A percentile compares a stretch with the other conserved stretches of the same genome.
Conservation (phyloP, 2,797 vertebrate genomes). For the Monodelphis domestica region DNA sequence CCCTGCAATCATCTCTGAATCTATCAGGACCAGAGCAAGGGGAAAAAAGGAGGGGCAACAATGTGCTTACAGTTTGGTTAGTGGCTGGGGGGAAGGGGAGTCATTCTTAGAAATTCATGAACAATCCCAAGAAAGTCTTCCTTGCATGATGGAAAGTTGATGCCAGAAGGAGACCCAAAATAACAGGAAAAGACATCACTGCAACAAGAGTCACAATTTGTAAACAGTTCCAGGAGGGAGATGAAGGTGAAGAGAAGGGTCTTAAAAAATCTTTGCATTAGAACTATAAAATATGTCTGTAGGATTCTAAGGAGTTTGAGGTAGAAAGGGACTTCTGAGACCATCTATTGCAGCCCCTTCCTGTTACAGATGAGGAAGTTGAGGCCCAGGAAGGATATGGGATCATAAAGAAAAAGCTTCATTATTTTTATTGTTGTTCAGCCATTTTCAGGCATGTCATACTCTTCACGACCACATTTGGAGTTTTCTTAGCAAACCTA, state of each 20-base stretch:
- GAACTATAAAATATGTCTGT: background rate
- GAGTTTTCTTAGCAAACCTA: too few relatives aligned
- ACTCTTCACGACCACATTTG: too few relatives aligned
- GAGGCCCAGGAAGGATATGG: background rate
- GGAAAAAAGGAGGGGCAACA: background rate
- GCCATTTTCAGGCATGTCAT: too few relatives aligned
- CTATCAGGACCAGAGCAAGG: background rate
- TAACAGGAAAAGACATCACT: background rate
- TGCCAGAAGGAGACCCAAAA: background rate
- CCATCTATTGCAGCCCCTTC: background rate
- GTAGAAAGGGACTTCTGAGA: background rate
- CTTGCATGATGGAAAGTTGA: background rate
- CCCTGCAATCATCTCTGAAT: background rate
- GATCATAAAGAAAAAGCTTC: background rate
- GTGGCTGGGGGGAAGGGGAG: background rate
- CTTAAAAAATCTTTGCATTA: background rate
- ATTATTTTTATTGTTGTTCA: background rate
- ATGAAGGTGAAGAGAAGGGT: background rate
- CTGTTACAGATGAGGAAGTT: background rate
- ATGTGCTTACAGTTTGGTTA: background rate
- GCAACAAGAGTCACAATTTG: background rate
- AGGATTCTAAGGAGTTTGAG: background rate
- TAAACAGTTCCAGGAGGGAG: background rate
- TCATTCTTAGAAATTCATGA: slow-evolving; percentile 3
- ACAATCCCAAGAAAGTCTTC: background rate